Evolutionary conservation across 2,797 vertebrate species (phyloP), one percentile per base, ranked within the genome.

Genomic region (Galagoides demidoff): DNA sequence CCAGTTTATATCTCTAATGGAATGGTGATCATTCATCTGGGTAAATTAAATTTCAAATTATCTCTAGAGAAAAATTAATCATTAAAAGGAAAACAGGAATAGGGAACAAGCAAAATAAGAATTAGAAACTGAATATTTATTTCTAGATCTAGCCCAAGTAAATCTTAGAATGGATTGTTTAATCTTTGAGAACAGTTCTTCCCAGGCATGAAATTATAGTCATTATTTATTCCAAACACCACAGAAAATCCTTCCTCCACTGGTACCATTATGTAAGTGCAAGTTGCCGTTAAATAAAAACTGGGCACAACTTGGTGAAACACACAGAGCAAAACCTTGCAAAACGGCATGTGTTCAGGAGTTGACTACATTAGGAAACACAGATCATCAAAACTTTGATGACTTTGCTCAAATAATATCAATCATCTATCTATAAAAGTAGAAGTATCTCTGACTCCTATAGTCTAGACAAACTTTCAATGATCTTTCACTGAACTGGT

Each of bases 81-180:
- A 82, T 5, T 57, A 29, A 76, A 70, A 49, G 61, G 43, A 88
- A 92, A 95, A 71, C 5, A 77, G 16, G 7, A 95, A 52, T 68
- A 63, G 29, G 8, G 0, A 89, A 89, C 4, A 77, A 55, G 20
- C 25, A 83, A 84, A 89, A 34, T 45, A 82, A 89, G 16, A 73
- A 90, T 37, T 39, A 39, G 76, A 76, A 94, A 82, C 8, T 92
- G 64, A 90, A 34, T 83, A 87, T 74, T 49, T 89, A 76, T 96
- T 95, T 96, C 31, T 11, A 82, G 84, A 19, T 87, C 79, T 10
- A 82, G 20, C 0, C 43, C 22, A 55, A 61, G 59, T 77, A 57
- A 86, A 71, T 81, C 55, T 90, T 85, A 27, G 63, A 95, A 96
- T 81, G 34, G 95, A 89, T 95, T 82, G 95, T 74, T 96, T 89